Conservation (phyloP, 1,140 invertebrate genomes). For the Meloidogyne hapla region DNA sequence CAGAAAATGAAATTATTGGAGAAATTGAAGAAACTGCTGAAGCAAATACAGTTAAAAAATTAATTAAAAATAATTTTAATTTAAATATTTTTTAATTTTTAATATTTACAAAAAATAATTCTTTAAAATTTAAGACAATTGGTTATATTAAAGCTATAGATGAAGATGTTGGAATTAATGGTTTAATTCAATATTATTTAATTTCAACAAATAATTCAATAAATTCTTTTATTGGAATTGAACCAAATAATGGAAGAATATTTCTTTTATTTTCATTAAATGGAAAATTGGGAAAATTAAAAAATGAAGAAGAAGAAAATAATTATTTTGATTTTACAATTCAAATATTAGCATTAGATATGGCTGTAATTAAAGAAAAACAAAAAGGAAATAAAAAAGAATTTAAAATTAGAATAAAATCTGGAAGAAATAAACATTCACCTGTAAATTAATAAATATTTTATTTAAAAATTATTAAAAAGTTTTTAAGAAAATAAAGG, state of each 20-base stretch:
- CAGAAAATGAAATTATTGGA: conserved; percentile 18
- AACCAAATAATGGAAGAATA: conserved; percentile 15
- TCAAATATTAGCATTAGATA: not conserved
- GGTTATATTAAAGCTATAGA: conserved; percentile 14
- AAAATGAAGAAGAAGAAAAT: not conserved
- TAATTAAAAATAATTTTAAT: no score
- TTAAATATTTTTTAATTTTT: no score
- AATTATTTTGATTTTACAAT: not conserved
- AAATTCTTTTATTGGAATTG: conserved; percentile 10
- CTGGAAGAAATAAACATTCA: conserved; percentile 90
- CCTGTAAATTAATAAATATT: conserved; percentile 81
- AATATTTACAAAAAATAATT: conserved; percentile 8
- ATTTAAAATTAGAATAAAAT: conserved; percentile 81
- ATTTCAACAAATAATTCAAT: not conserved
- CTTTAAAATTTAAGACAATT: conserved; percentile 6
- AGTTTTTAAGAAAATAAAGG: no score
- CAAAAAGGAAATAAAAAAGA: conserved; percentile 19
- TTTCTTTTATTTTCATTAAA: not conserved
- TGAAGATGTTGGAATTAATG: conserved; percentile 17
- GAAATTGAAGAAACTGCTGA: conserved; percentile 42
- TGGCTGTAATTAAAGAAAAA: not conserved
- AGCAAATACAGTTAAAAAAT: conserved; percentile 39
- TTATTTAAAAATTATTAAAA: no score
- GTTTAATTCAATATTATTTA: conserved; percentile 8
- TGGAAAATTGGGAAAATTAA: not conserved